Conservation (phyloP, 2,797 vertebrate genomes). For the Poeciliopsis turneri region DNA sequence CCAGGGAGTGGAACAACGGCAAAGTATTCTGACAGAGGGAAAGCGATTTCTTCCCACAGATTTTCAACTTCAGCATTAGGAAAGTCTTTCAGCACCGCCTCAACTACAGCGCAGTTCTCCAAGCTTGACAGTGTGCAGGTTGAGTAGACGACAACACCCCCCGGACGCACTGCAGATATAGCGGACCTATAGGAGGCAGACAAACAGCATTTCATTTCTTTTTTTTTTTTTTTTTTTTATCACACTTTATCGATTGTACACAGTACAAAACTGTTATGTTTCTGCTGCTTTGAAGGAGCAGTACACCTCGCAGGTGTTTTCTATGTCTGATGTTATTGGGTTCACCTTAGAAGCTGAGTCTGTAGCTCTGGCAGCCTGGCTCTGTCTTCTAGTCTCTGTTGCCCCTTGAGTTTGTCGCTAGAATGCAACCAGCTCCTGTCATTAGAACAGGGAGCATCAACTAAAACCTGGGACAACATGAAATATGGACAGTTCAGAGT, state of each 20-base stretch:
- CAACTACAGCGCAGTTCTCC: slow-evolving; percentile 89
- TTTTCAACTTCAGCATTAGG: slow-evolving; percentile 81
- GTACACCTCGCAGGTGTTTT: slow-evolving; percentile 1
- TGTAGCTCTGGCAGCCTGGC: slow-evolving; percentile 84
- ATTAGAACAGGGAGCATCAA: slow-evolving; percentile 96
- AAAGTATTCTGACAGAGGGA: slow-evolving; percentile 83
- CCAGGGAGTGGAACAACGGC: slow-evolving; percentile 69
- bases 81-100: slow-evolving; percentile 79
- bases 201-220: slow-evolving; percentile 12
- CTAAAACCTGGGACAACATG: slow-evolving; percentile 83
- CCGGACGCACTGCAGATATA: slow-evolving; percentile 86
- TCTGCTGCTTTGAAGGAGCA: slow-evolving; percentile 1
- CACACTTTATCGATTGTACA: neutral
- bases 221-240: neutral
- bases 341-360: slow-evolving; percentile 87
- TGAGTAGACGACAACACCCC: slow-evolving; percentile 92
- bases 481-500: neutral
- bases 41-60: slow-evolving; percentile 80
- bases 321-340: neutral
- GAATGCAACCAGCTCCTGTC: slow-evolving; percentile 95
- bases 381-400: slow-evolving; percentile 83
- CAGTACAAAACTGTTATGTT: neutral
- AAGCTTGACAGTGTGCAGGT: slow-evolving; percentile 92
- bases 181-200: slow-evolving; percentile 84
- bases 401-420: slow-evolving; percentile 80